Evolutionary conservation across 2,113 vertebrate genomes (phyloP).

Genomic region (Mixornis gularis): DNA sequence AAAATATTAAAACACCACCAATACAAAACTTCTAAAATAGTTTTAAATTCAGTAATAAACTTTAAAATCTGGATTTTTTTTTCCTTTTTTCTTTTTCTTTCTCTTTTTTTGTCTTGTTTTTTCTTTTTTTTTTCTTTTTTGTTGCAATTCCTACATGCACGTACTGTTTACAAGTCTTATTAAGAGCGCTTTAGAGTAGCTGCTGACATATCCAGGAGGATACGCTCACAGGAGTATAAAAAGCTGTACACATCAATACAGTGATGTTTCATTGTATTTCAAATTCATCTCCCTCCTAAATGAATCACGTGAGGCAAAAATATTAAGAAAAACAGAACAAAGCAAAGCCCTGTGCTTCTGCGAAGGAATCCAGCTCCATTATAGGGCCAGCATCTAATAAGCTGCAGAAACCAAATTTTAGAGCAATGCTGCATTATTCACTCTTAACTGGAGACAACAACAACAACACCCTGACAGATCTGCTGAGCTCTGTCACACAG

Average conservation of each 20-base stretch:
- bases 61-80: slow-evolving; percentile 77
- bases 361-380: slow-evolving; percentile 53
- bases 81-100: not conserved
- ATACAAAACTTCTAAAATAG: slow-evolving; percentile 87
- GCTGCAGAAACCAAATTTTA: slow-evolving; percentile 23
- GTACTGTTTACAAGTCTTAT: slow-evolving; percentile 75
- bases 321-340: slow-evolving; percentile 30
- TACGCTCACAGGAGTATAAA: slow-evolving; percentile 74
- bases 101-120: not conserved
- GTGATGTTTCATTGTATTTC: slow-evolving; percentile 62
- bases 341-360: slow-evolving; percentile 59
- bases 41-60: slow-evolving; percentile 83
- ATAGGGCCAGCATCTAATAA: slow-evolving; percentile 12
- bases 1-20: slow-evolving; percentile 85
- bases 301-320: slow-evolving; percentile 44
- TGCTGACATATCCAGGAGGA: slow-evolving; percentile 76
- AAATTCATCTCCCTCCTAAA: slow-evolving; percentile 67
- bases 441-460: not conserved
- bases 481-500: slow-evolving; percentile 36
- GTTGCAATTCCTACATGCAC: slow-evolving; percentile 74
- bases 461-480: slow-evolving; percentile 10
- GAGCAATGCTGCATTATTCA: slow-evolving; percentile 21
- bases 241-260: slow-evolving; percentile 73
- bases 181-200: slow-evolving; percentile 78
- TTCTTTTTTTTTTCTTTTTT: not conserved